These are phyloP conservation scores for Otus scops DNA, from an alignment of 2,797 vertebrate species.

Conservation along the genomic window DNA sequence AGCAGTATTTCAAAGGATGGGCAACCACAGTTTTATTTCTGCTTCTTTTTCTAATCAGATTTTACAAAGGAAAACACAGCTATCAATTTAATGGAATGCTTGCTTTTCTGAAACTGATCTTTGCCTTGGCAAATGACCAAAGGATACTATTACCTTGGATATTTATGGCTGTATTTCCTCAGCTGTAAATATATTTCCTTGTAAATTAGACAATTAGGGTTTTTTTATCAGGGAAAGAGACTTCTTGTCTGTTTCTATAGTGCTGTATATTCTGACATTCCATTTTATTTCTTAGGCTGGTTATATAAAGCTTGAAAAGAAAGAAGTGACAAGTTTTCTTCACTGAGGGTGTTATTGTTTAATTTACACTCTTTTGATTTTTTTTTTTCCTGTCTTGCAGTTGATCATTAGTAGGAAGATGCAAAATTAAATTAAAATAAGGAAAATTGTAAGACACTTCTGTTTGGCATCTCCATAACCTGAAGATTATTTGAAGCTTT, in stretches of 20 bases:
- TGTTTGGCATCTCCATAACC: neutral
- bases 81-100: slow-evolving; percentile 5
- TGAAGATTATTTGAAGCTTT: neutral
- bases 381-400: neutral
- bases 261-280: neutral
- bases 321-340: neutral
- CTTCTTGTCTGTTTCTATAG: neutral
- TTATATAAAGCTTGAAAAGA: neutral
- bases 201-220: neutral
- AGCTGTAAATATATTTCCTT: neutral
- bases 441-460: neutral
- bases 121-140: neutral
- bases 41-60: slow-evolving; percentile 15
- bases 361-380: neutral
- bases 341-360: neutral
- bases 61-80: slow-evolving; percentile 7
- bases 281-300: neutral
- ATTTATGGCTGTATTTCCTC: slow-evolving; percentile 4
- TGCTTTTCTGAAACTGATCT: slow-evolving; percentile 27
- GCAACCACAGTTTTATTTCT: neutral
- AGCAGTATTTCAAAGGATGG: neutral
- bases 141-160: neutral
- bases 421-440: neutral
- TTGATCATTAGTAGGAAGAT: neutral
- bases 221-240: neutral